Evolutionary conservation across 2,797 vertebrate genomes (phyloP).

Genomic region (Epinephelus coioides): DNA sequence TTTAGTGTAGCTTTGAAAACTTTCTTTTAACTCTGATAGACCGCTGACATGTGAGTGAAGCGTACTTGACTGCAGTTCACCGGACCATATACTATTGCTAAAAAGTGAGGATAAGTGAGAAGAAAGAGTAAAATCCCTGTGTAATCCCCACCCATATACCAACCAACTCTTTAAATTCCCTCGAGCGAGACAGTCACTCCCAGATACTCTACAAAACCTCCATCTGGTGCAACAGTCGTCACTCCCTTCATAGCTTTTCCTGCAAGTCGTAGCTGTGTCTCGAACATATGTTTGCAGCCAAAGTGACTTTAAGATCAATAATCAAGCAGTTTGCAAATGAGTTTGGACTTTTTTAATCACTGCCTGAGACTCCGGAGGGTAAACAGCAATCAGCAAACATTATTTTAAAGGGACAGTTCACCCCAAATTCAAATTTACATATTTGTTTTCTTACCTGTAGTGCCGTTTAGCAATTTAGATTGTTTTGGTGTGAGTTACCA

Average conservation of each 20-base stretch:
- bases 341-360: background rate
- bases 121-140: background rate
- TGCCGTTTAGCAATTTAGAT: too few relatives aligned
- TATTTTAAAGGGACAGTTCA: too few relatives aligned
- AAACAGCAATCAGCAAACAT: background rate
- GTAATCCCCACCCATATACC: background rate
- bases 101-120: background rate
- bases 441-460: too few relatives aligned
- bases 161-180: background rate
- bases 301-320: background rate
- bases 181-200: background rate
- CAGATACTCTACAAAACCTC: background rate
- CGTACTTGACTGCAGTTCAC: background rate
- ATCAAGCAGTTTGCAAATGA: background rate
- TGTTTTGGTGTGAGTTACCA: too few relatives aligned
- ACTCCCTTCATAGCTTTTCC: background rate
- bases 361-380: background rate
- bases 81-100: background rate
- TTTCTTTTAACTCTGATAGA: slow-evolving; percentile 10
- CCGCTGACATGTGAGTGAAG: background rate
- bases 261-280: background rate
- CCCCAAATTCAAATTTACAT: too few relatives aligned
- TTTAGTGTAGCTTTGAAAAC: slow-evolving; percentile 26
- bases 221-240: background rate
- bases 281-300: slow-evolving; percentile 8